These are phyloP conservation scores for Erithacus rubecula DNA, from an alignment of 2,797 vertebrate genomes.

Conservation along the genomic window DNA sequence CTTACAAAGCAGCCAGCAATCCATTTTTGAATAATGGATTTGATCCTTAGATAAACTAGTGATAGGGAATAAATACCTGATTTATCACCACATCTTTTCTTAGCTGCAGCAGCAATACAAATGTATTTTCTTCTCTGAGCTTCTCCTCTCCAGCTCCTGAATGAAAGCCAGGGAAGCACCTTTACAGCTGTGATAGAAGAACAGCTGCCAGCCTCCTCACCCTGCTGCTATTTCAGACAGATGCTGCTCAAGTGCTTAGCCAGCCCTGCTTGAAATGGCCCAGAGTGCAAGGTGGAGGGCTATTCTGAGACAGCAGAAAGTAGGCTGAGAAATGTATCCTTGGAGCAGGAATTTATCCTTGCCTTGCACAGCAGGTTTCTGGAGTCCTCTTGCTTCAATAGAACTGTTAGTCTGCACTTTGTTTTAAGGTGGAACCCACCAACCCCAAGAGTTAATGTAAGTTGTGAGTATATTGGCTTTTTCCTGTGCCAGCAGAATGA, in stretches of 20 bases:
- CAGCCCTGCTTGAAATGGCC: background rate
- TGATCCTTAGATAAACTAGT: conserved; percentile 1
- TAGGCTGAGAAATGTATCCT: background rate
- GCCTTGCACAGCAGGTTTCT: background rate
- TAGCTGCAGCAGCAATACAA: background rate
- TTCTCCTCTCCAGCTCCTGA: background rate
- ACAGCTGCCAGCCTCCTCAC: background rate
- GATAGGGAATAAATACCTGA: background rate
- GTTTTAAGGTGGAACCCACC: background rate
- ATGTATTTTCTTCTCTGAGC: background rate
- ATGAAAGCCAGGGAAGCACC: background rate
- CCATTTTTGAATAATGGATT: background rate
- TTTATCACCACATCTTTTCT: background rate
- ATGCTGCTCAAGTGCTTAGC: background rate
- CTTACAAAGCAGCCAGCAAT: background rate
- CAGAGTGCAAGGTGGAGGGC: background rate
- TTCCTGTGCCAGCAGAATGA: background rate
- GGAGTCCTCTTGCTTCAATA: background rate
- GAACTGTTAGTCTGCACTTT: background rate
- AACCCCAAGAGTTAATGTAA: background rate
- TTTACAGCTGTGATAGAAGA: background rate
- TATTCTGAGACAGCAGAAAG: background rate
- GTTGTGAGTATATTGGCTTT: background rate
- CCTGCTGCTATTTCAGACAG: background rate
- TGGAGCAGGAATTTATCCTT: background rate